Conservation (phyloP, 2,888 invertebrate genomes). For the Malthinus flaveolus region DNA sequence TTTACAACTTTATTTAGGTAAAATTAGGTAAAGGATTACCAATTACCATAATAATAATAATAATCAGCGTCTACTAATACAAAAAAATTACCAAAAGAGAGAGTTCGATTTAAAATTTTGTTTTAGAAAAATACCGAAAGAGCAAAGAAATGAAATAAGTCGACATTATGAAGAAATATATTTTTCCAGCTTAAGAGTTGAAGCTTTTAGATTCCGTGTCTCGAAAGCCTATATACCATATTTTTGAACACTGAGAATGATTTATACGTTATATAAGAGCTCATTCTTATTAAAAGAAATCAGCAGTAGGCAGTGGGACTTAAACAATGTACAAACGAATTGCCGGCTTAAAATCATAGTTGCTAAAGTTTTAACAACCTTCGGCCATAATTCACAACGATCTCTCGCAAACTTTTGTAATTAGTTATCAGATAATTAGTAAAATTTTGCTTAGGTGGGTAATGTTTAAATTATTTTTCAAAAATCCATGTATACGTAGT, state of each 20-base stretch:
- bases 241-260: slow-evolving; percentile 4
- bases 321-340: slow-evolving; percentile 1
- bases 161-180: background rate
- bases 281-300: slow-evolving; percentile 5
- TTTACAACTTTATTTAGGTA: slow-evolving; percentile 7
- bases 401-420: too few relatives aligned
- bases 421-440: too few relatives aligned
- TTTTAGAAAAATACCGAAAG: too few relatives aligned
- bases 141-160: too few relatives aligned
- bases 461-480: too few relatives aligned
- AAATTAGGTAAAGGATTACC: background rate
- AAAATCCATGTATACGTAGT: too few relatives aligned
- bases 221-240: slow-evolving; percentile 3
- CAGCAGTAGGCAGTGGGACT: slow-evolving; percentile 1
- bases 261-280: slow-evolving; percentile 2
- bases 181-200: slow-evolving; percentile 2
- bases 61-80: too few relatives aligned
- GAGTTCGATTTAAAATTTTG: too few relatives aligned
- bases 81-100: too few relatives aligned
- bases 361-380: background rate
- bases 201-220: slow-evolving; percentile 5
- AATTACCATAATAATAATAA: too few relatives aligned
- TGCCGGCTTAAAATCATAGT: slow-evolving; percentile 2
- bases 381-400: too few relatives aligned
- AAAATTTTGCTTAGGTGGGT: too few relatives aligned